A percentile compares a stretch with the other conserved stretches of the same genome.
Conservation (phyloP, 2,888 invertebrate species). For the Ellobium chinense region DNA sequence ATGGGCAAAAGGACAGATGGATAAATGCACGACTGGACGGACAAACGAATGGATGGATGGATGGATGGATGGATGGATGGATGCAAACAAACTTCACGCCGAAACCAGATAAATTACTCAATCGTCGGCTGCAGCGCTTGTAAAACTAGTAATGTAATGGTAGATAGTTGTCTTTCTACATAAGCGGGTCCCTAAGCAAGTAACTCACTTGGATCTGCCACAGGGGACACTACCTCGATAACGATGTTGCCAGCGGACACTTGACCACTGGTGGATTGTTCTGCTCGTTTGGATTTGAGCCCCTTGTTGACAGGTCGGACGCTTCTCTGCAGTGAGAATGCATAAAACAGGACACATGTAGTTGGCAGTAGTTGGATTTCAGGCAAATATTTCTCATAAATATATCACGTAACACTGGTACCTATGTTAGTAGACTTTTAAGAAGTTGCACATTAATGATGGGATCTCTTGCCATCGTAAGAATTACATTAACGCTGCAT, state of each 20-base stretch:
- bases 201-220: conserved; percentile 2
- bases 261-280: background rate
- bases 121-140: background rate
- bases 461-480: too few species aligned
- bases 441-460: background rate
- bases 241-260: background rate
- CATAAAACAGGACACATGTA: background rate
- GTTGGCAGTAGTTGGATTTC: too few species aligned
- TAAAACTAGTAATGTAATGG: background rate
- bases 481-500: too few species aligned
- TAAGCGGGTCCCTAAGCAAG: too few species aligned
- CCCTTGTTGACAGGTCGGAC: background rate
- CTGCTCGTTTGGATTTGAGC: background rate
- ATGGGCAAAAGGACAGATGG: background rate
- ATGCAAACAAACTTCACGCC: background rate
- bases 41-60: background rate
- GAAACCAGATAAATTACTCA: background rate
- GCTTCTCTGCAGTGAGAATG: background rate
- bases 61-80: background rate
- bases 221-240: conserved; percentile 17
- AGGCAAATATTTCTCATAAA: too few species aligned
- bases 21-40: background rate
- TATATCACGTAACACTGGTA: too few species aligned
- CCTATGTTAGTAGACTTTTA: background rate
- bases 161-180: background rate